Conservation (phyloP, 2,888 invertebrate species). For the Sinhomidia bicolor region DNA sequence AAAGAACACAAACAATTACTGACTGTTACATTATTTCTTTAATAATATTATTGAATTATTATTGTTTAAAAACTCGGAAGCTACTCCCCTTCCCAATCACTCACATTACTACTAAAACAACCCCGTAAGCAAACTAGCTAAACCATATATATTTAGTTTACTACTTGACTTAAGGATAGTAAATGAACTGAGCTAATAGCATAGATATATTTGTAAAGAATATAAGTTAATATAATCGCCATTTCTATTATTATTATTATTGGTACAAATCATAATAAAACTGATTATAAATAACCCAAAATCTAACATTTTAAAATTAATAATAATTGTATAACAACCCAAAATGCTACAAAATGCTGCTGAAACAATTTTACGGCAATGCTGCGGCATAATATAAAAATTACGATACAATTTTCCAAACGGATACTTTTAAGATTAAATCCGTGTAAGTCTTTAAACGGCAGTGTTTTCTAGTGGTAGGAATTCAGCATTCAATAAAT, state of each 20-base stretch:
- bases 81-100: neutral
- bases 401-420: neutral
- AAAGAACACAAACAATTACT: slow-evolving; percentile 38
- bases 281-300: neutral
- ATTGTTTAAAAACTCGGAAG: slow-evolving; percentile 20
- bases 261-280: no score
- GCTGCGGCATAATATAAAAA: neutral
- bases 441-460: slow-evolving; percentile 58
- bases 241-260: no score
- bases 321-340: neutral
- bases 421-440: neutral
- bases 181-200: neutral
- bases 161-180: neutral
- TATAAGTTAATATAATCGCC: neutral
- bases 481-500: neutral
- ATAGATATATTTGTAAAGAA: neutral
- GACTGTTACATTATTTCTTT: slow-evolving; percentile 14
- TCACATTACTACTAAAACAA: no score
- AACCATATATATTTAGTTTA: neutral
- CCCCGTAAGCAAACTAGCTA: neutral
- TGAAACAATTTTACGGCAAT: neutral
- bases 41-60: neutral
- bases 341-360: no score
- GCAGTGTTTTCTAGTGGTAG: slow-evolving; percentile 41
- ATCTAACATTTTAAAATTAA: neutral